Conservation (phyloP, 2,888 invertebrate genomes). For the Campoletis raptor region DNA sequence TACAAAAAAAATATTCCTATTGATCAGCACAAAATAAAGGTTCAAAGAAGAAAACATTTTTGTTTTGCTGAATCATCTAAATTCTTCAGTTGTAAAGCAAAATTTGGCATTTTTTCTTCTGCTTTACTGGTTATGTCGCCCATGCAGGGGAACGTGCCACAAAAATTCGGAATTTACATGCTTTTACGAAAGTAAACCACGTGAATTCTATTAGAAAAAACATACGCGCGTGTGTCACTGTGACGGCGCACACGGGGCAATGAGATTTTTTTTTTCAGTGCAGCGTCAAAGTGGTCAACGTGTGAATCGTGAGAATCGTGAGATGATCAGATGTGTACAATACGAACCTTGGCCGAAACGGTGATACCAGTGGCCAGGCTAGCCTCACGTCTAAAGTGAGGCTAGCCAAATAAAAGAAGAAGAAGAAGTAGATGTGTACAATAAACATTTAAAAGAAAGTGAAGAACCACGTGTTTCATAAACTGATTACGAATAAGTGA, state of each 20-base stretch:
- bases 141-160: too few species aligned
- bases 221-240: neutral
- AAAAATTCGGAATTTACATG: too few species aligned
- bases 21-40: neutral
- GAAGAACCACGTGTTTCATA: constrained; percentile 27
- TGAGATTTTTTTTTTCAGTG: neutral
- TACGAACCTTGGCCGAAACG: too few species aligned
- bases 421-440: too few species aligned
- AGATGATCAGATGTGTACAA: neutral
- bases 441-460: neutral
- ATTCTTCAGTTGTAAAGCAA: too few species aligned
- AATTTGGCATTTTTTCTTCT: too few species aligned
- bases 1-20: neutral
- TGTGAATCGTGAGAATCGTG: neutral
- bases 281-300: constrained; percentile 13
- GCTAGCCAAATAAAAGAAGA: too few species aligned
- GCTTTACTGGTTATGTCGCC: too few species aligned
- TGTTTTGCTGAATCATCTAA: too few species aligned
- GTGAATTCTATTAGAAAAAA: neutral
- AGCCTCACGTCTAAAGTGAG: too few species aligned
- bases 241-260: neutral
- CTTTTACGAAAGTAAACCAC: neutral
- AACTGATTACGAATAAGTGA: neutral
- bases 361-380: too few species aligned
- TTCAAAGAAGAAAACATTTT: neutral